Evolutionary conservation across 2,888 invertebrate species (phyloP).

Genomic region (Notodonta ziczac): DNA sequence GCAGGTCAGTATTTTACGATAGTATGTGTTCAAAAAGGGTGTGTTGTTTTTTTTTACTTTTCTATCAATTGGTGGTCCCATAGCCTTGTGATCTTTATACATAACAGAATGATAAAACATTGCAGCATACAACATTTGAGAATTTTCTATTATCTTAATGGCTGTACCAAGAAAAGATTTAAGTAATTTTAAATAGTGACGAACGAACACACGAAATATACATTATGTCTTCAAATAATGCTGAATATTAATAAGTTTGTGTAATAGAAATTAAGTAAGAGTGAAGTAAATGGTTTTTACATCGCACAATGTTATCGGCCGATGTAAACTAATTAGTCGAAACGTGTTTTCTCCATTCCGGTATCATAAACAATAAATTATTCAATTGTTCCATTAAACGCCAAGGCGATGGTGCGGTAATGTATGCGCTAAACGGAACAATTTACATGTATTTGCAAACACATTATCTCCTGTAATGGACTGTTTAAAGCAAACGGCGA

Average conservation of each 20-base stretch:
- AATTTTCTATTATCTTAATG: too few species aligned
- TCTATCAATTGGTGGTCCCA: too few species aligned
- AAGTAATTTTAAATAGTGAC: too few species aligned
- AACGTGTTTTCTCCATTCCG: constrained; percentile 13
- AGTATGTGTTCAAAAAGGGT: too few species aligned
- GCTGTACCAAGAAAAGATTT: too few species aligned
- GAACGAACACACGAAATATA: too few species aligned
- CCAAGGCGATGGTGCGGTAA: constrained; percentile 16
- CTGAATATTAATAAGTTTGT: too few species aligned
- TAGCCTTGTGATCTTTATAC: too few species aligned
- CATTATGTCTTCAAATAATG: too few species aligned
- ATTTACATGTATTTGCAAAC: constrained; percentile 20
- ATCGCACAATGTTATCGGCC: constrained; percentile 16
- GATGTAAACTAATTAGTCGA: constrained; percentile 18
- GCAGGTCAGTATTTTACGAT: constrained; percentile 87
- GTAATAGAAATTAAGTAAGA: constrained; percentile 6
- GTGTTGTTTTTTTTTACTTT: too few species aligned
- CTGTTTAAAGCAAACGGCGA: constrained; percentile 10
- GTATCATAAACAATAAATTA: constrained; percentile 14
- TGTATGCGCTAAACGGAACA: constrained; percentile 17
- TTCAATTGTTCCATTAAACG: constrained; percentile 26
- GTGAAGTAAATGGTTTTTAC: constrained; percentile 23
- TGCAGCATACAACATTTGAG: too few species aligned
- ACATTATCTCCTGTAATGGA: constrained; percentile 15
- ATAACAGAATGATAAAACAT: too few species aligned